A percentile compares a stretch with the other conserved stretches of the same genome.
phyloP scores from a whole-genome alignment of 2,113 vertebrate genomes.

The Tragelaphus imberbis region DNA sequence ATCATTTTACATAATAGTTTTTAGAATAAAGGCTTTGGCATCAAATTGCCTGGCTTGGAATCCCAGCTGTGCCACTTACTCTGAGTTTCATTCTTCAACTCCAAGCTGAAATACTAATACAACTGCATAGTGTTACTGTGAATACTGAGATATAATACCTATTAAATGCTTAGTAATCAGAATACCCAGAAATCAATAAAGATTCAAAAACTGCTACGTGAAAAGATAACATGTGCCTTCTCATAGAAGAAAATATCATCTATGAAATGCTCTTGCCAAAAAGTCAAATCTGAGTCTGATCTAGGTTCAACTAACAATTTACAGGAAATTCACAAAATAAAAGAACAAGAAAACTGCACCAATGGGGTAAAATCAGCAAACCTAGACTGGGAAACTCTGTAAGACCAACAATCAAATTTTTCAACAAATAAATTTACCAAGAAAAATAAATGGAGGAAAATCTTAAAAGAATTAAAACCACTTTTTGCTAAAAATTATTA shows the following conservation, averaged over 20 bases:
- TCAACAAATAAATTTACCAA: background rate
- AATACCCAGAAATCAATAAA: background rate
- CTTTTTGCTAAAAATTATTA: background rate
- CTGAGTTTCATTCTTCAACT: background rate
- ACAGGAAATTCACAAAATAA: background rate
- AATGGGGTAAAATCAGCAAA: background rate
- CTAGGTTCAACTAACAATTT: background rate
- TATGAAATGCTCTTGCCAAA: background rate
- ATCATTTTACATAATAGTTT: background rate
- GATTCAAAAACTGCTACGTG: background rate
- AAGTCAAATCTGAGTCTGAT: background rate
- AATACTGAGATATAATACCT: background rate
- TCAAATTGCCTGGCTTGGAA: background rate
- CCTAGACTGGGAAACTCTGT: background rate
- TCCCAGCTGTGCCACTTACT: background rate
- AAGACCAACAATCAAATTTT: background rate
- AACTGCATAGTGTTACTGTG: background rate
- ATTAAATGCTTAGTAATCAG: background rate
- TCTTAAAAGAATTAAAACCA: background rate
- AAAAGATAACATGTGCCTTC: background rate
- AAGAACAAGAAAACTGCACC: background rate
- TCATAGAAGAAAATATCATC: background rate
- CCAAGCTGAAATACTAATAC: background rate
- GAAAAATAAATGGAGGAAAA: background rate
- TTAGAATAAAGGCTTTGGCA: slow-evolving; percentile 3